Evolutionary conservation across 2,113 vertebrate species (phyloP).

Genomic region (Alligator sinensis): DNA sequence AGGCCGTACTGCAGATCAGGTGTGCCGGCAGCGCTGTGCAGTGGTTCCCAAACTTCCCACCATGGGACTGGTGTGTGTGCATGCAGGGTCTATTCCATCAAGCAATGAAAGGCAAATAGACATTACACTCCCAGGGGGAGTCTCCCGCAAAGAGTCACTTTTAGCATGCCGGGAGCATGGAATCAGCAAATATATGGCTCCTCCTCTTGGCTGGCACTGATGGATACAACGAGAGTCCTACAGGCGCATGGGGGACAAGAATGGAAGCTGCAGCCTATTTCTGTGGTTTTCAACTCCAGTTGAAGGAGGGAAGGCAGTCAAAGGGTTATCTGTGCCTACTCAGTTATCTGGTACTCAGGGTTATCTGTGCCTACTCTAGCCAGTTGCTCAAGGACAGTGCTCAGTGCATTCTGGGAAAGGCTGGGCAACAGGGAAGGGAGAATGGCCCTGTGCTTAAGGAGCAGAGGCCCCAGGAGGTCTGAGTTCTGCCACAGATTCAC

Average conservation of each 20-base stretch:
- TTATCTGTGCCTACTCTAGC: not conserved
- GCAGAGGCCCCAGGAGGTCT: not conserved
- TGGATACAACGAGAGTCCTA: not conserved
- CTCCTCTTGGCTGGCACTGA: not conserved
- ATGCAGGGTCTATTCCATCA: not conserved
- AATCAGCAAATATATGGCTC: no score
- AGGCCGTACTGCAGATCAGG: no score
- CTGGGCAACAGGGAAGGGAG: not conserved
- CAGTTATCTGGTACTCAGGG: no score
- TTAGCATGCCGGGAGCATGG: not conserved
- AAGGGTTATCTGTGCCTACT: not conserved
- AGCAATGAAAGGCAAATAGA: not conserved
- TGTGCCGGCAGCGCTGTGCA: not conserved
- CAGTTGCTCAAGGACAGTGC: not conserved
- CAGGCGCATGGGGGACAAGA: not conserved
- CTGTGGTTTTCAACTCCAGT: not conserved
- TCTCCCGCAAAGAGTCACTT: not conserved
- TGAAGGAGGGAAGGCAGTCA: not conserved
- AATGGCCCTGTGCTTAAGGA: not conserved
- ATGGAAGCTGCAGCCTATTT: not conserved
- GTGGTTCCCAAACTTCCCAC: not conserved
- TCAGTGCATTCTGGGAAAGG: not conserved
- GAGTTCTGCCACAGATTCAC: not conserved
- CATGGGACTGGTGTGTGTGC: not conserved
- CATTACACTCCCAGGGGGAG: not conserved